Percentiles rank a stretch among this genome's conserved stretches.
These are phyloP conservation scores for Ceratosolen fusciceps DNA, from an alignment of 1,140 invertebrate genomes.

Conservation along the genomic window DNA sequence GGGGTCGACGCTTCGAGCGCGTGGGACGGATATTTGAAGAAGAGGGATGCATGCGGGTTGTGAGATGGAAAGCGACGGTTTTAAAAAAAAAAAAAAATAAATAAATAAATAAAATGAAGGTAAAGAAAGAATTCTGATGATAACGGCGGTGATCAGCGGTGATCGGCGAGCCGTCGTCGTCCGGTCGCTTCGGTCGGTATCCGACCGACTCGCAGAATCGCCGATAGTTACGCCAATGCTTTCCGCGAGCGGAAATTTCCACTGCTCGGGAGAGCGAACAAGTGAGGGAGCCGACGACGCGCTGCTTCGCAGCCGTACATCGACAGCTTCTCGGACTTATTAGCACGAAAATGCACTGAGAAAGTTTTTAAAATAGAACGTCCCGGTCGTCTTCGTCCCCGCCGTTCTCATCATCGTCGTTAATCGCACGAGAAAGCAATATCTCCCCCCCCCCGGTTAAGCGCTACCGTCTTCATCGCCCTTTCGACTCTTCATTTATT, in stretches of 20 bases:
- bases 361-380: constrained; percentile 33
- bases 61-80: neutral
- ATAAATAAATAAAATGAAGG: too few relatives aligned
- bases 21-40: too few relatives aligned
- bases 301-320: neutral
- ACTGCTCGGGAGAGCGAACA: constrained; percentile 45
- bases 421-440: constrained; percentile 6
- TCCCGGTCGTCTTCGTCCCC: neutral
- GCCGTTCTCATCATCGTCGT: neutral
- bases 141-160: neutral
- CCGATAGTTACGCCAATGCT: constrained; percentile 59
- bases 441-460: neutral
- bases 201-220: neutral
- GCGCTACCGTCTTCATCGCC: neutral
- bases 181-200: neutral
- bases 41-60: neutral
- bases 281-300: neutral
- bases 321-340: constrained; percentile 52
- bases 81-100: too few relatives aligned
- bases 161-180: neutral
- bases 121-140: too few relatives aligned
- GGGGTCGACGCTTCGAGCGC: too few relatives aligned
- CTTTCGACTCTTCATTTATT: neutral
- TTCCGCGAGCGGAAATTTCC: constrained; percentile 64
- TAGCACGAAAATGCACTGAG: constrained; percentile 44